phyloP scores from a whole-genome alignment of 2,888 invertebrate genomes.

The Atethmia centrago region DNA sequence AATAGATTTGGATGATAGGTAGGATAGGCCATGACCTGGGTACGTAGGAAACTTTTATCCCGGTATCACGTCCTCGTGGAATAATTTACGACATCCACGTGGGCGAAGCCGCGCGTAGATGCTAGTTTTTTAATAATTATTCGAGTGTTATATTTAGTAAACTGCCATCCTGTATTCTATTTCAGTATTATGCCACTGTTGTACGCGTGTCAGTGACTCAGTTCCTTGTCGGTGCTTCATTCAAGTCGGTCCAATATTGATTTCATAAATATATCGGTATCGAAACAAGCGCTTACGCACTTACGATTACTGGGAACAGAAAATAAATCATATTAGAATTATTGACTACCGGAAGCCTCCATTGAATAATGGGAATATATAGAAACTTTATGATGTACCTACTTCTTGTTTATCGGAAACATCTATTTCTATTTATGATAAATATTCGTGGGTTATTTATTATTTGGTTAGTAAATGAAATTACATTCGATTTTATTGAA shows the following conservation, averaged over 20 bases:
- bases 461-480: background rate
- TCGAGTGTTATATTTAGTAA: slow-evolving; percentile 26
- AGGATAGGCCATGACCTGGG: no score
- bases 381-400: slow-evolving; percentile 31
- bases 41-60: no score
- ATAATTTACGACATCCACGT: no score
- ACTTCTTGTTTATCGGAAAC: slow-evolving; percentile 39
- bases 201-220: slow-evolving; percentile 72
- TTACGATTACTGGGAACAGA: slow-evolving; percentile 56
- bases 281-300: slow-evolving; percentile 60
- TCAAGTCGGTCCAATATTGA: slow-evolving; percentile 62
- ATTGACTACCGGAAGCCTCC: slow-evolving; percentile 52
- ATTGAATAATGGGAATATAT: slow-evolving; percentile 38
- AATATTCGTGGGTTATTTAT: background rate
- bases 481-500: background rate
- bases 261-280: slow-evolving; percentile 57
- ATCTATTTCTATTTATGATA: slow-evolving; percentile 33
- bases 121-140: slow-evolving; percentile 17
- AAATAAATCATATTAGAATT: slow-evolving; percentile 59
- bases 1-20: no score
- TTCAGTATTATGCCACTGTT: slow-evolving; percentile 62
- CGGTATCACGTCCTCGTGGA: no score
- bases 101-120: no score
- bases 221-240: slow-evolving; percentile 64
- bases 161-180: slow-evolving; percentile 59